phyloP scores from a whole-genome alignment of 2,797 vertebrate species.

The Neosalanx taihuensis region DNA sequence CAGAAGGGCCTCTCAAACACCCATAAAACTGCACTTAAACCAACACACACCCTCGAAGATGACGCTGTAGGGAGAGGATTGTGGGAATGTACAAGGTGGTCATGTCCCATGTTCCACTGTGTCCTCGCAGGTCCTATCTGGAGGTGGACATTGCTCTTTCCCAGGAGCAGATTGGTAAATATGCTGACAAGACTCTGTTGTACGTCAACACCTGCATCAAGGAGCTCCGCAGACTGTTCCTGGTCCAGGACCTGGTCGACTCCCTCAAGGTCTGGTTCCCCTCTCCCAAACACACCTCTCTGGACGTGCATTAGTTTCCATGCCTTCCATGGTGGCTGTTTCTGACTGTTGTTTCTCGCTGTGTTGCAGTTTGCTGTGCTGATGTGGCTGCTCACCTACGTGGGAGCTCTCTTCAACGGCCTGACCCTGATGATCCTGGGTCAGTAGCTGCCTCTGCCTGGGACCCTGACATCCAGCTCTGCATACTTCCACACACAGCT shows the following conservation, averaged over 20 bases:
- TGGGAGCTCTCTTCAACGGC: constrained; percentile 98
- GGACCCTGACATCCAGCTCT: not conserved
- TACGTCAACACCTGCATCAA: constrained; percentile 93
- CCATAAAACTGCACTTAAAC: not conserved
- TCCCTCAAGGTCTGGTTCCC: constrained; percentile 89
- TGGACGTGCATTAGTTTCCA: too few relatives aligned
- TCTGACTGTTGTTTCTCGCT: constrained; percentile 10
- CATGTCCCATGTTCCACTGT: not conserved
- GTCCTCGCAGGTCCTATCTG: constrained; percentile 84
- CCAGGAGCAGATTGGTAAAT: constrained; percentile 97
- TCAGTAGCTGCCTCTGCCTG: constrained; percentile 64
- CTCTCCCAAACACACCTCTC: not conserved
- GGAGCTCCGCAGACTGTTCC: constrained; percentile 95
- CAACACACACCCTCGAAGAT: not conserved
- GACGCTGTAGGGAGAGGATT: too few relatives aligned
- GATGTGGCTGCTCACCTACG: constrained; percentile 99
- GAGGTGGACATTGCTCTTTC: constrained; percentile 95
- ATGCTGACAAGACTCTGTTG: constrained; percentile 92
- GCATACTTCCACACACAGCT: constrained; percentile 3
- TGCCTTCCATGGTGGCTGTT: too few relatives aligned
- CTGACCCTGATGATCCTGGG: constrained; percentile 97
- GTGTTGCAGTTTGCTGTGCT: constrained; percentile 92
- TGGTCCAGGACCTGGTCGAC: constrained; percentile 96
- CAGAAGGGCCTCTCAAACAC: too few relatives aligned
- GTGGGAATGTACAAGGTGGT: too few relatives aligned